A percentile compares a stretch with the other conserved stretches of the same genome.
These are phyloP conservation scores for Corythornis madagascariensis DNA, from an alignment of 2,113 vertebrate species.

Conservation along the genomic window DNA sequence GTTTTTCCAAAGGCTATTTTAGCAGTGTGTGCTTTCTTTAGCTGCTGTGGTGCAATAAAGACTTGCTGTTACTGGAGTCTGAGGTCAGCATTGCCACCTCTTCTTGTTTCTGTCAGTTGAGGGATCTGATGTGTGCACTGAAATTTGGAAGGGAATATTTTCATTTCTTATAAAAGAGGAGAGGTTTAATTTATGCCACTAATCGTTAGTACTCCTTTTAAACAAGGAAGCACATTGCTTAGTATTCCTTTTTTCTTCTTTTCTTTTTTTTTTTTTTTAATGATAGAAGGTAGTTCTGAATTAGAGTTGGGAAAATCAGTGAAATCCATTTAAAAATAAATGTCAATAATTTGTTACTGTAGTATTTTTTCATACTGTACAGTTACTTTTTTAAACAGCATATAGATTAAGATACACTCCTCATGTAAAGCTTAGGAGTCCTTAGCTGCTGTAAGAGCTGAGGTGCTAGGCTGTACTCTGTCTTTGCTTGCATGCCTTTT, in stretches of 20 bases:
- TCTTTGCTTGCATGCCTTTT: background rate
- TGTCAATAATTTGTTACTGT: slow-evolving; percentile 44
- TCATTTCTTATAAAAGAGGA: background rate
- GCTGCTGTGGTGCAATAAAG: background rate
- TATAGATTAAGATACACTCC: background rate
- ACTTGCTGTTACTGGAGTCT: background rate
- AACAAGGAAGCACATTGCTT: background rate
- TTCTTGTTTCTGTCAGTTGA: background rate
- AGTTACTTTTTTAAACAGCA: slow-evolving; percentile 11
- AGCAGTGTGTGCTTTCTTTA: background rate
- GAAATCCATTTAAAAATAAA: slow-evolving; percentile 39
- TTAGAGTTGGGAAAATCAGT: background rate
- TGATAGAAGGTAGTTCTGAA: background rate
- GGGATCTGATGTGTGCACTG: background rate
- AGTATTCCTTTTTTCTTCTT: background rate
- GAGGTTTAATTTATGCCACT: background rate
- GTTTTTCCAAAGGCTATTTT: slow-evolving; percentile 19
- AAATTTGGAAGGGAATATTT: background rate
- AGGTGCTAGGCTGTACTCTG: background rate
- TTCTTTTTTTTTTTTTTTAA: background rate
- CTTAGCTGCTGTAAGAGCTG: background rate
- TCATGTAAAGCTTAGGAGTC: background rate
- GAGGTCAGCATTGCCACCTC: background rate
- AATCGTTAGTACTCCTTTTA: background rate
- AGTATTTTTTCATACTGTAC: background rate